Evolutionary conservation across 2,797 vertebrate species (phyloP), one percentile per base, ranked within the genome.

Genomic region (Allobates femoralis): DNA sequence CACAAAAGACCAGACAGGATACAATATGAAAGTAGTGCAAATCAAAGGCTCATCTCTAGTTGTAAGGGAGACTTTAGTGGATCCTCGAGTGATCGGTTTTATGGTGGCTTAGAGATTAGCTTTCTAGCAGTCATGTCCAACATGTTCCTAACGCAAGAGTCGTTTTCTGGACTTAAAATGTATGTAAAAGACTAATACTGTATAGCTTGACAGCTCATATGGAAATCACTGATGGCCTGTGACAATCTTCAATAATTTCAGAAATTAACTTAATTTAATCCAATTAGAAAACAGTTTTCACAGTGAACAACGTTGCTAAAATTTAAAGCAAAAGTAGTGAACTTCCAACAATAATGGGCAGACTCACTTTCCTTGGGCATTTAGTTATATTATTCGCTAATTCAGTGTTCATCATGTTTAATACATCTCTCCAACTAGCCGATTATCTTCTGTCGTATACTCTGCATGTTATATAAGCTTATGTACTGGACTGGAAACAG

Each of bases 261-360:
- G 32, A 58, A n/a, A 26, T 12, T 56, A 74, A 50, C 46, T 81
- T 81, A 8, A 1, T 83, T 83, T 60, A 66, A 21, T 55, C 69
- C 64, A 79, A 71, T 37, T 78, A 15, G 55, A 77, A 53, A 83
- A 67, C n/a, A 53, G 51, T 51, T 79, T 83, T 87, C 81, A 87
- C 76, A 87, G 75, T 84, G 81, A 87, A 86, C 34, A 74, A 46
- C 32, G 16, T 77, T 37, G 69, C 58, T 15, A 56, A 83, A 23
- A n/a, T 74, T 73, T 58, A 73, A 83, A 62, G 15, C 55, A 74
- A 75, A 60, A 26, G 41, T 41, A 73, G 30, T 34, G 67, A 56
- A 46, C 51, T 58, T 53, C 51, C 51, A 73, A 73, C 23, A 60
- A 55, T 79, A 75, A 26, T 60, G 62, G 46, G 11, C 15, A 21